Conservation (phyloP, 2,797 vertebrate species). For the Austrolebias charrua region DNA sequence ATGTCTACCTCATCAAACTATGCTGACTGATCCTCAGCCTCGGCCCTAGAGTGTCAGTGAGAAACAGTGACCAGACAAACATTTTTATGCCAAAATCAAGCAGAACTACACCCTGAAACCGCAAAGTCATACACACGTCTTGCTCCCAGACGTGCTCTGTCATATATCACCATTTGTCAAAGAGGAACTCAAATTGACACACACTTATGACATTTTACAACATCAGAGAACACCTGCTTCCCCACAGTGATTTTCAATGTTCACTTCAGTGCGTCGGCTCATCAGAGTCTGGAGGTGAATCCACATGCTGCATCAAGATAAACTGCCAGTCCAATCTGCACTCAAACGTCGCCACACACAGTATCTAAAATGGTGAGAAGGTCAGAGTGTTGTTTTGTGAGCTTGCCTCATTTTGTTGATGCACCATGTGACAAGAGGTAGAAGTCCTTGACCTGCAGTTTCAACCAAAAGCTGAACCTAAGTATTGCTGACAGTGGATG, state of each 20-base stretch:
- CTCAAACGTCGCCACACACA: not conserved
- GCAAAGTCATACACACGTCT: conserved; percentile 34
- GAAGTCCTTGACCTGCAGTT: conserved; percentile 37
- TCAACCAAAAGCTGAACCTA: conserved; percentile 59
- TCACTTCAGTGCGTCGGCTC: conserved; percentile 17
- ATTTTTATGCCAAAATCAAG: conserved; percentile 47
- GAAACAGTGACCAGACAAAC: conserved; percentile 49
- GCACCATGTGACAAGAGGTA: conserved; percentile 44
- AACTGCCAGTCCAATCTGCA: conserved; percentile 16
- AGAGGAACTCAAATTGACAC: conserved; percentile 34
- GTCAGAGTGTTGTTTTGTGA: conserved; percentile 17
- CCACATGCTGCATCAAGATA: conserved; percentile 19
- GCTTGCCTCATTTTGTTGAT: conserved; percentile 33
- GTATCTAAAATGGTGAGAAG: conserved; percentile 10
- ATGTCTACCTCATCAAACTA: conserved; percentile 39
- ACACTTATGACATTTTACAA: conserved; percentile 37
- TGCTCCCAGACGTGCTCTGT: conserved; percentile 27
- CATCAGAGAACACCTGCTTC: conserved; percentile 22
- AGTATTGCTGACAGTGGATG: conserved; percentile 55
- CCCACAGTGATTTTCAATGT: conserved; percentile 20
- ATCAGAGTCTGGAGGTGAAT: conserved; percentile 19
- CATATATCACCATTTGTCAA: conserved; percentile 26
- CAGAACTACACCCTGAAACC: conserved; percentile 58
- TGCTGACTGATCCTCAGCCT: conserved; percentile 56
- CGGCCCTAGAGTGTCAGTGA: conserved; percentile 28